Base-by-base conservation (phyloP, 2,888 invertebrate species). In the Spilarctia lutea region DNA sequence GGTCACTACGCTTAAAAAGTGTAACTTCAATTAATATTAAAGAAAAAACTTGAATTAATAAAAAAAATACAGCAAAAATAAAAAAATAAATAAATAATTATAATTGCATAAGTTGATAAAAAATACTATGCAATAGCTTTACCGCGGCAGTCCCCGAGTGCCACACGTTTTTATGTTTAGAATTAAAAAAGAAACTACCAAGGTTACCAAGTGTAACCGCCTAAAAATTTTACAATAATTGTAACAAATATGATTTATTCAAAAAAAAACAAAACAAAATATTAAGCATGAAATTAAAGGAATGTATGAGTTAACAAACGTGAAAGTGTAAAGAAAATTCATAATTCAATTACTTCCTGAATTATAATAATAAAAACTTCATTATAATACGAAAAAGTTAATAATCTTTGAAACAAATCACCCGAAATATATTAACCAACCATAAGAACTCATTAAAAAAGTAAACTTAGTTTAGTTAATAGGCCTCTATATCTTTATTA, bases 401-500 rank as follows among this genome's bases (percentile, higher is more conserved):
- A 66, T 45, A 67, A 71, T 66, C 33, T n/a, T 68, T 30, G 39
- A 65, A 66, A 72, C 56, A 66, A 65, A 72, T 65, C 63, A 72
- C 48, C 27, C 30, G 33, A 63, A 71, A 66, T 68, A 72, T 68
- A 74, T 80, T 79, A 80, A 82, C 74, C 73, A 79, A 83, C 81
- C 81, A 85, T 86, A 88, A 88, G 83, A 86, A 86, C 83, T 87
- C 85, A 90, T 90, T 91, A 90, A 91, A 91, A 92, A 85, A 81
- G 74, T 80, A 80, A 90, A 88, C 89, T 88, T 86, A 85, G 86
- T 87, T 86, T 83, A 82, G 91, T 91, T 95, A 95, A 96, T 94
- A 92, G 94, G 91, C 88, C 89, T 91, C 93, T 93, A 94, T 94
- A 94, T 95, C 94, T 94, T 94, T 93, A 95, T 94, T 93, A 94